Evolutionary conservation across 53 echinoderm and acorn worm species (phyloP).

Genomic region (Arbacia lixula): DNA sequence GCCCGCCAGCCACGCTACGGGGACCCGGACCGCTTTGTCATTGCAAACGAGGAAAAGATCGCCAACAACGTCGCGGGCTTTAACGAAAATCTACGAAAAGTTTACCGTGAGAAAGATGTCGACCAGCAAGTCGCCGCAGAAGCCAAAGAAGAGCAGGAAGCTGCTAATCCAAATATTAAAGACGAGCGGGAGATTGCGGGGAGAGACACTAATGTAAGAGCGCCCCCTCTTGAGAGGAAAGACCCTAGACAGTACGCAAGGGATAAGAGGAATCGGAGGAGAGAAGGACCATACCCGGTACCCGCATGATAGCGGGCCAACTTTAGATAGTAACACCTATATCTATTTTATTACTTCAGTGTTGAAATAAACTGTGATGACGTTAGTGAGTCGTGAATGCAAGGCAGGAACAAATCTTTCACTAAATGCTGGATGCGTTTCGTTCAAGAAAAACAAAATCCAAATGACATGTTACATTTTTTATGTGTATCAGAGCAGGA

Average conservation of each 20-base stretch:
- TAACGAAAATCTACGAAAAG: constrained; percentile 67
- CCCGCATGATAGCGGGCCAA: constrained; percentile 41
- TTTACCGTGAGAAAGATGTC: constrained; percentile 69
- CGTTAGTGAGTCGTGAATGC: too few species aligned
- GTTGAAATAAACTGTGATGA: too few species aligned
- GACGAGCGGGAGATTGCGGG: not conserved
- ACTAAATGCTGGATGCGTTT: too few species aligned
- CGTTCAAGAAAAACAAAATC: too few species aligned
- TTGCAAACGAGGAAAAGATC: constrained; percentile 89
- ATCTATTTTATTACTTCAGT: constrained; percentile 39
- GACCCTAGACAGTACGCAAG: constrained; percentile 45
- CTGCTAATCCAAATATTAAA: not conserved
- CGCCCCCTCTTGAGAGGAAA: constrained; percentile 26
- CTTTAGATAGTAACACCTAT: constrained; percentile 20
- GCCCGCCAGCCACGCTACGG: constrained; percentile 95
- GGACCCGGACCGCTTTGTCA: constrained; percentile 84
- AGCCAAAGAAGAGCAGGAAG: not conserved
- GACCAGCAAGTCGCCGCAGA: constrained; percentile 27
- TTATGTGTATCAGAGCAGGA: too few species aligned
- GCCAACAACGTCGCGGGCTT: constrained; percentile 65
- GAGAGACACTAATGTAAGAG: not conserved
- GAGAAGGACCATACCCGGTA: constrained; percentile 43
- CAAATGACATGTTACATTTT: too few species aligned
- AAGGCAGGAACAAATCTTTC: too few species aligned
- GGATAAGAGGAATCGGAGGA: constrained; percentile 30